These are phyloP conservation scores for Muscina levida DNA, from an alignment of 2,888 invertebrate genomes.

Conservation along the genomic window DNA sequence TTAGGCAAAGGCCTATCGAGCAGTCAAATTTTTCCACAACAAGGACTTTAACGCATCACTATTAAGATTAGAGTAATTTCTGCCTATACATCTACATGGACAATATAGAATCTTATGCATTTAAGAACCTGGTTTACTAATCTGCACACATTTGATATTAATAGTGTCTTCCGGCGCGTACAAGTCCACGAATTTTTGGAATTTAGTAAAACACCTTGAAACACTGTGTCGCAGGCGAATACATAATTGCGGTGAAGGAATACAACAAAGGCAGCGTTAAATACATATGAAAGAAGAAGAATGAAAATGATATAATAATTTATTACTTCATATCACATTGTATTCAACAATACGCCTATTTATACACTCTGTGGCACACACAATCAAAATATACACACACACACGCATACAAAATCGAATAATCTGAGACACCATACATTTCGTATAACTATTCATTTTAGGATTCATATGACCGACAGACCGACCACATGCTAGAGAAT, in stretches of 20 bases:
- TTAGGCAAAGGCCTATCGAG: no score
- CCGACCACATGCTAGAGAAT: slow-evolving; percentile 1
- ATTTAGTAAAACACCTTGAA: background rate
- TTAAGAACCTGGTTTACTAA: no score
- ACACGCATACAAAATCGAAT: background rate
- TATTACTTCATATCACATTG: slow-evolving; percentile 33
- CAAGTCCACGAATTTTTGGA: no score
- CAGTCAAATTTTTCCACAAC: no score
- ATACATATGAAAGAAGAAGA: slow-evolving; percentile 31
- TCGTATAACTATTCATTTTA: slow-evolving; percentile 38
- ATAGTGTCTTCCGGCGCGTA: no score
- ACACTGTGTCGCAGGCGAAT: background rate
- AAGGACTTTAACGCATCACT: no score
- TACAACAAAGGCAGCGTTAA: background rate
- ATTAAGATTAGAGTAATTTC: no score
- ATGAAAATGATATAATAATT: slow-evolving; percentile 53
- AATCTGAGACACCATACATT: slow-evolving; percentile 13
- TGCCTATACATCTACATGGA: no score
- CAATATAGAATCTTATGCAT: no score
- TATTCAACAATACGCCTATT: slow-evolving; percentile 42
- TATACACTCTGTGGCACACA: slow-evolving; percentile 10
- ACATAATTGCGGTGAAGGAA: background rate
- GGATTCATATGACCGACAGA: slow-evolving; percentile 10
- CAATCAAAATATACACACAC: background rate
- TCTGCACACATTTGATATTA: no score